Evolutionary conservation across 1,140 invertebrate genomes (phyloP).

Genomic region (Sweltsa coloradensis): DNA sequence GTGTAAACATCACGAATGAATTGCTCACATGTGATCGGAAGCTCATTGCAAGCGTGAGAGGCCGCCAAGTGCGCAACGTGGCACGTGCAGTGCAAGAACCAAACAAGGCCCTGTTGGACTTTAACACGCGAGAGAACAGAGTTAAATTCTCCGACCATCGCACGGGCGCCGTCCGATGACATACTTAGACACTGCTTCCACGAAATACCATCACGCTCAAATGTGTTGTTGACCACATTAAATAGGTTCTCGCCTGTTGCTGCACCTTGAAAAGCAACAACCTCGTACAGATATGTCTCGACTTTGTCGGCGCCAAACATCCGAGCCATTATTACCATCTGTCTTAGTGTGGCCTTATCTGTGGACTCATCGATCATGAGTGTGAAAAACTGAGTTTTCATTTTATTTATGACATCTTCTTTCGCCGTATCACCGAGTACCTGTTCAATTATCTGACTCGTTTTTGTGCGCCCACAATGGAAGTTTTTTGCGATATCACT

Average conservation of each 20-base stretch:
- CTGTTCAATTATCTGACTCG: not conserved
- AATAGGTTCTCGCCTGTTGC: not conserved
- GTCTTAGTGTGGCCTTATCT: not conserved
- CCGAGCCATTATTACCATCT: not conserved
- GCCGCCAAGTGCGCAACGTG: constrained; percentile 13
- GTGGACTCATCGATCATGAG: constrained; percentile 2
- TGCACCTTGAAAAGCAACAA: not conserved
- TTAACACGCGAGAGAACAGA: constrained; percentile 5
- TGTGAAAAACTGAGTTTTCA: not conserved
- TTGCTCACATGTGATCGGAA: not conserved
- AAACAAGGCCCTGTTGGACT: not conserved
- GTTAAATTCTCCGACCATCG: constrained; percentile 9
- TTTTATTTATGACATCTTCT: not conserved
- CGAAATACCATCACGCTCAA: constrained; percentile 4
- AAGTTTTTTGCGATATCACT: not conserved
- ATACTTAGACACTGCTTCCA: constrained; percentile 7
- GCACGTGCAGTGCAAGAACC: constrained; percentile 13
- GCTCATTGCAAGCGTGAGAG: constrained; percentile 8
- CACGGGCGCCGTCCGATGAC: constrained; percentile 7
- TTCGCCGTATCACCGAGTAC: not conserved
- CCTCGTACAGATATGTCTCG: not conserved
- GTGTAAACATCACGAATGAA: constrained; percentile 1
- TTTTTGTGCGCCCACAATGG: not conserved
- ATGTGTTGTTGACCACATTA: constrained; percentile 3
- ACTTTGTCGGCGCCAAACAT: not conserved